Percentiles rank a stretch among this genome's conserved stretches.
Evolutionary conservation across 2,113 vertebrate genomes (phyloP).

Genomic region (Chitala chitala): DNA sequence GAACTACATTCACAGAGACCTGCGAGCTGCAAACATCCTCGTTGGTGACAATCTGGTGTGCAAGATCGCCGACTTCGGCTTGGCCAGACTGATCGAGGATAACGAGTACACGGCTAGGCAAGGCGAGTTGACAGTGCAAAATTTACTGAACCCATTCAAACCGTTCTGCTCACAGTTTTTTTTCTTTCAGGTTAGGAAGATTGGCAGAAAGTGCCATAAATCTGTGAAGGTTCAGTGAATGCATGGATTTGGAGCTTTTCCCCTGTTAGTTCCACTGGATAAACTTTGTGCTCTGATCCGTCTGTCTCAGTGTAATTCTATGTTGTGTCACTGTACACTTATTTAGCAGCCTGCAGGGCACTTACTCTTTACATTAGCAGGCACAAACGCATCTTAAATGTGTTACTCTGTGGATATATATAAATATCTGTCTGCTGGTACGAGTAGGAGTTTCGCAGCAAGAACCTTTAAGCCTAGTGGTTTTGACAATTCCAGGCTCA

Average conservation of each 20-base stretch:
- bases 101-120: conserved; percentile 93
- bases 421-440: not conserved
- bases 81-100: conserved; percentile 94
- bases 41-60: conserved; percentile 92
- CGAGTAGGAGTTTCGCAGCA: not conserved
- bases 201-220: no score
- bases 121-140: conserved; percentile 66
- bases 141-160: no score
- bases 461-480: not conserved
- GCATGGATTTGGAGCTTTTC: not conserved
- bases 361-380: no score
- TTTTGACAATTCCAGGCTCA: conserved; percentile 9
- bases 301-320: not conserved
- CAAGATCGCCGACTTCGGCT: conserved; percentile 93
- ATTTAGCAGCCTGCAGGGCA: no score
- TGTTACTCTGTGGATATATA: not conserved
- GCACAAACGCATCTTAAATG: no score
- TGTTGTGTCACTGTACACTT: not conserved
- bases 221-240: not conserved
- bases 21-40: conserved; percentile 91
- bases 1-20: conserved; percentile 97
- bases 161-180: no score
- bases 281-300: not conserved
- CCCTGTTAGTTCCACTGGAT: not conserved
- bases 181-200: no score